Evolutionary conservation across 2,113 vertebrate species (phyloP).

Genomic region (Neolamprologus sp.): DNA sequence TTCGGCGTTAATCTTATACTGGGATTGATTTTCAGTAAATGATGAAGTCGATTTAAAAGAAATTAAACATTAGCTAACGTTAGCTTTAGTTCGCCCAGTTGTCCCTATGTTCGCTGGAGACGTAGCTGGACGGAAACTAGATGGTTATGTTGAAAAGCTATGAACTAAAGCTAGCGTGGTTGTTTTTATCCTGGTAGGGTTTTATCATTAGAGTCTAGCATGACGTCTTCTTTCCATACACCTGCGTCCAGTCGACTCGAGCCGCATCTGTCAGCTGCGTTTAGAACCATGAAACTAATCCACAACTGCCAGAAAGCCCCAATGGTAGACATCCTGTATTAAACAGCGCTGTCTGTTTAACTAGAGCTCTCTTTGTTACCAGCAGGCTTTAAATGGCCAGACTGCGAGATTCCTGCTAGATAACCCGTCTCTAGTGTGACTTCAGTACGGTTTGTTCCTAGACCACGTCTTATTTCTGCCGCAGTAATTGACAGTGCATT

Average conservation of each 20-base stretch:
- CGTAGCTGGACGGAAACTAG: not conserved
- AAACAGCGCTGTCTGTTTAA: not conserved
- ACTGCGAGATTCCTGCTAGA: not conserved
- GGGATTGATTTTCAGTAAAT: too few species aligned
- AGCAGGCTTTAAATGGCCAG: not conserved
- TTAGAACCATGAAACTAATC: not conserved
- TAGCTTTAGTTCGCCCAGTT: not conserved
- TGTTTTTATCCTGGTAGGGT: not conserved
- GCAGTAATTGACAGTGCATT: not conserved
- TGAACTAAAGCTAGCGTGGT: not conserved
- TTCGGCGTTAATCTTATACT: not conserved
- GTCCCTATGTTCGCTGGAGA: not conserved
- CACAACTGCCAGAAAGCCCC: not conserved
- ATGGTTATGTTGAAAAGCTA: not conserved
- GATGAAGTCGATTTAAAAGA: not conserved
- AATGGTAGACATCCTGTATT: not conserved
- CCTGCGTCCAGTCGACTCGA: not conserved
- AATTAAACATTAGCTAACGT: not conserved
- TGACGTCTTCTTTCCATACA: not conserved
- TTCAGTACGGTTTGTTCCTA: not conserved
- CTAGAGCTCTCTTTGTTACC: not conserved
- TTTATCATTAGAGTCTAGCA: not conserved
- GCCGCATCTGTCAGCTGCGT: not conserved
- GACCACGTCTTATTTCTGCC: not conserved
- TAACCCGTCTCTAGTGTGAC: not conserved